phyloP scores from a whole-genome alignment of 2,888 invertebrate species.

The Nymphalis polychloros region DNA sequence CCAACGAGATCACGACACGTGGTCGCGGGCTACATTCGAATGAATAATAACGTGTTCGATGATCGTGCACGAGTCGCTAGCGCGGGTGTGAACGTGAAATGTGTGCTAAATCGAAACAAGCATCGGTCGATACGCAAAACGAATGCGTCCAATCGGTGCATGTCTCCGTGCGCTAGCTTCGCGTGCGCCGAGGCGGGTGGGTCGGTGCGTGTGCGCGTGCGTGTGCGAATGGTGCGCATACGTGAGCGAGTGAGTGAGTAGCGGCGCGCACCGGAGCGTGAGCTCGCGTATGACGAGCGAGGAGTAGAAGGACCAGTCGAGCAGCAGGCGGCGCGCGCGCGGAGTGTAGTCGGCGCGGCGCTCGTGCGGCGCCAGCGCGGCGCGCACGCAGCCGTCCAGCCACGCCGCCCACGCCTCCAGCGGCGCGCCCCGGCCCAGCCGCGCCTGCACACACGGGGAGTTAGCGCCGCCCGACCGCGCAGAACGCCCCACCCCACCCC shows the following conservation, averaged over 20 bases:
- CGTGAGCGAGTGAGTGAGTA: background rate
- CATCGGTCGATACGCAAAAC: too few species aligned
- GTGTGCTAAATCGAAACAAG: too few species aligned
- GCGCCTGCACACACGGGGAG: constrained; percentile 70
- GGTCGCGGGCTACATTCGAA: too few species aligned
- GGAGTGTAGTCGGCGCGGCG: constrained; percentile 91
- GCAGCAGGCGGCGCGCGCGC: constrained; percentile 91
- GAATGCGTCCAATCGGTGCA: too few species aligned
- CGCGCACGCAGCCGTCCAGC: constrained; percentile 96
- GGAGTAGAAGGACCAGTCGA: constrained; percentile 99
- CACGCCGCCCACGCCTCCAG: constrained; percentile 99
- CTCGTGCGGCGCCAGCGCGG: constrained; percentile 93
- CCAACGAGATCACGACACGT: too few species aligned
- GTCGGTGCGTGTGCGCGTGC: background rate
- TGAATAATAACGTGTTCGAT: too few species aligned
- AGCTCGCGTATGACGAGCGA: constrained; percentile 99
- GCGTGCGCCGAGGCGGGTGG: too few species aligned
- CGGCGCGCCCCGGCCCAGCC: constrained; percentile 94
- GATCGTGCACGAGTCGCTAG: too few species aligned
- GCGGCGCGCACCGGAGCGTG: constrained; percentile 83
- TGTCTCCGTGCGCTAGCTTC: background rate
- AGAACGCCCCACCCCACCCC: too few species aligned
- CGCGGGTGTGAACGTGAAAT: too few species aligned
- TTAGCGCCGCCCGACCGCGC: background rate
- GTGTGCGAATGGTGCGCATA: background rate